These are phyloP conservation scores for Calyptomena viridis DNA, from an alignment of 2,113 vertebrate species.

Conservation along the genomic window DNA sequence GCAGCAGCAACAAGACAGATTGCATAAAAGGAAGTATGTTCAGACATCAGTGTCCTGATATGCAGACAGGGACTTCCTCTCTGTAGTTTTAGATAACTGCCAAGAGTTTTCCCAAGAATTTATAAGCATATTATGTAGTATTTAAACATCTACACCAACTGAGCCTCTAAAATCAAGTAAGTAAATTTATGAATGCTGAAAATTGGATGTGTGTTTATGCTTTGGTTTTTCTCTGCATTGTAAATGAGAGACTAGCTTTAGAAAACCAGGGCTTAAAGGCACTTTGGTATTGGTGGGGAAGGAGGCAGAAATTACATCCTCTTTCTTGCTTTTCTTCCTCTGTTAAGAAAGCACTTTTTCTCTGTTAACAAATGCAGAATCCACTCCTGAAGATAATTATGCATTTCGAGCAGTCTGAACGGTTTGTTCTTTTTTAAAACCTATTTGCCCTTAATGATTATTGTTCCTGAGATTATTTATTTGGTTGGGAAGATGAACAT, in stretches of 20 bases:
- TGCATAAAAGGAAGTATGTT: not conserved
- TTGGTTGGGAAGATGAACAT: conserved; percentile 15
- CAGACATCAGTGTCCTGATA: not conserved
- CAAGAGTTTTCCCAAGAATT: not conserved
- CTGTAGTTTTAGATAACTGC: not conserved
- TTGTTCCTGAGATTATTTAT: conserved; percentile 22
- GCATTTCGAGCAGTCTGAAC: not conserved
- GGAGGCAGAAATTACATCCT: not conserved
- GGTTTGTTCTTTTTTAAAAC: not conserved
- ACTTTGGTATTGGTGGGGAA: not conserved
- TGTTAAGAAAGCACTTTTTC: not conserved
- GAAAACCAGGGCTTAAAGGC: not conserved
- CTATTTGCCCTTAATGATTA: not conserved
- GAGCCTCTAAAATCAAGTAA: not conserved
- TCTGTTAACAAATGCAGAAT: not conserved
- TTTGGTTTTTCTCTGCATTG: not conserved
- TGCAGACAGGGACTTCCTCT: not conserved
- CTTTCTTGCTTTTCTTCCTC: not conserved
- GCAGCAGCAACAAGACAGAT: not conserved
- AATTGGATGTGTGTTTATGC: not conserved
- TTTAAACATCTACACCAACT: not conserved
- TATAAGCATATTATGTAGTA: not conserved
- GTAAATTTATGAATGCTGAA: not conserved
- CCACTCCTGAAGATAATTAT: not conserved
- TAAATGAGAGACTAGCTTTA: not conserved